Conservation (phyloP, 2,113 vertebrate species). For the Myrmecobius fasciatus region DNA sequence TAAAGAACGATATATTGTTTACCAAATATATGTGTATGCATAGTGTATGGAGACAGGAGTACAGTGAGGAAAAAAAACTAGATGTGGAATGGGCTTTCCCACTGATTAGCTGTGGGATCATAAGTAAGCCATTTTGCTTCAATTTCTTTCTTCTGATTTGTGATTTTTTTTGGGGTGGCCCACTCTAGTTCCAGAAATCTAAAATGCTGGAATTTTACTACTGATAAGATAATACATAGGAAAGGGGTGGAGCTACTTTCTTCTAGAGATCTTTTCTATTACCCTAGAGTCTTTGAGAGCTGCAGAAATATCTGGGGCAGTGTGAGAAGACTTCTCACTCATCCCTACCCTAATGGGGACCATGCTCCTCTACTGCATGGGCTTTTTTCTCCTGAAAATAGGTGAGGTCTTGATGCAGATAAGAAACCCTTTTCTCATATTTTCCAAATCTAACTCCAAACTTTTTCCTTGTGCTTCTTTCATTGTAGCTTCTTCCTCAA, state of each 20-base stretch:
- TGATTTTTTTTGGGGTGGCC: background rate
- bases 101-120: background rate
- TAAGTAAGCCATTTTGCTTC: background rate
- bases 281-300: background rate
- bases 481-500: background rate
- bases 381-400: conserved; percentile 68
- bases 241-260: background rate
- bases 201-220: background rate
- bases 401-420: conserved; percentile 56
- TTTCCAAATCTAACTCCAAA: background rate
- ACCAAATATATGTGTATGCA: background rate
- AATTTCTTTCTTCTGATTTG: background rate
- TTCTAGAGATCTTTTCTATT: background rate
- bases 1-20: background rate
- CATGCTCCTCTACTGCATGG: conserved; percentile 51
- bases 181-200: background rate
- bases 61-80: background rate
- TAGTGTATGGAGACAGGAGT: background rate
- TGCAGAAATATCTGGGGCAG: background rate
- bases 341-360: conserved; percentile 38
- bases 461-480: background rate
- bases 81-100: background rate
- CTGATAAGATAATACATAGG: background rate
- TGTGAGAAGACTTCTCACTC: background rate
- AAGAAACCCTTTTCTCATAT: accelerated